phyloP scores from a whole-genome alignment of 2,113 vertebrate species.

The Lepus europaeus region DNA sequence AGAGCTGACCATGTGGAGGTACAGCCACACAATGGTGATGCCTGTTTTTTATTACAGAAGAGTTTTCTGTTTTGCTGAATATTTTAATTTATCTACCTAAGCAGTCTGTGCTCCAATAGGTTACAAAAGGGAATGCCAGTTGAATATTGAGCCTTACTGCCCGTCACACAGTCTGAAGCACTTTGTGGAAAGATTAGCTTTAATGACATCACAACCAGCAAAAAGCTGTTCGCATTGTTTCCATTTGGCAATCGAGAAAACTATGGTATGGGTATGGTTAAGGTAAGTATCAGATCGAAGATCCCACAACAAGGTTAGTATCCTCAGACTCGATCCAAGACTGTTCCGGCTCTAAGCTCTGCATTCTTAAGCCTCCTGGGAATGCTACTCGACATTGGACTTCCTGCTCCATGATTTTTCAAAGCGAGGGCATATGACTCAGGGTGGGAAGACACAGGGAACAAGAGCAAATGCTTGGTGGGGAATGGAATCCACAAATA shows the following conservation, averaged over 20 bases:
- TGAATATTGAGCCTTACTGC: fast-evolving
- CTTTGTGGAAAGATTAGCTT: background rate
- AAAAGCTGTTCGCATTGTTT: background rate
- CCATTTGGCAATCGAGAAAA: background rate
- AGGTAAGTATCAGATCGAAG: background rate
- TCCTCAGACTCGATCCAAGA: background rate
- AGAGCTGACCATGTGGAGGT: background rate
- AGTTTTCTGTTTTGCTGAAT: background rate
- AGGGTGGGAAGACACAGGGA: background rate
- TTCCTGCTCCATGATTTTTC: fast-evolving
- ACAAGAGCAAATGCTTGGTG: background rate
- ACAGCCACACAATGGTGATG: background rate
- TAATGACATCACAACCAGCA: background rate
- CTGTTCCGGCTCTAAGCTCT: too few species aligned
- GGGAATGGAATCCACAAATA: background rate
- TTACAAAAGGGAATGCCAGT: background rate
- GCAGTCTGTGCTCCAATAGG: background rate
- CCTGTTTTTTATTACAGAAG: background rate
- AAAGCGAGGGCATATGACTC: background rate
- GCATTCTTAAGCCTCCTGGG: background rate
- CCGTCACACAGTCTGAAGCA: background rate
- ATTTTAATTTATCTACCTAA: background rate
- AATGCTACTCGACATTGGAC: fast-evolving
- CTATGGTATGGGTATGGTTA: fast-evolving
- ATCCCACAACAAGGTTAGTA: too few species aligned